These are phyloP conservation scores for Raja brachyura DNA, from an alignment of 2,113 vertebrate genomes.

Conservation along the genomic window DNA sequence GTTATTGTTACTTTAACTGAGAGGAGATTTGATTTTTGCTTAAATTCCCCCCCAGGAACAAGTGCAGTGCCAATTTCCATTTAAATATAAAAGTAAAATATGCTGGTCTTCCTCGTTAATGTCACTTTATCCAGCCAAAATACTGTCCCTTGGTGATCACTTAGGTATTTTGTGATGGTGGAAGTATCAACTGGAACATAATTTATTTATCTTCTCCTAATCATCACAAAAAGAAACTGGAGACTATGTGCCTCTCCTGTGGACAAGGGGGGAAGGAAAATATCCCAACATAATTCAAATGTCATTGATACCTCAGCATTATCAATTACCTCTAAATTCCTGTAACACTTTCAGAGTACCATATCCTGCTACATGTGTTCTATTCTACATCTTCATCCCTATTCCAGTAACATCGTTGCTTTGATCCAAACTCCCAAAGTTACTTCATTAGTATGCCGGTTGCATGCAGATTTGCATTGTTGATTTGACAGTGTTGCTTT, in stretches of 20 bases:
- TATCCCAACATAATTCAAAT: neutral
- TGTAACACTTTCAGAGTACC: neutral
- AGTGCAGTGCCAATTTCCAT: neutral
- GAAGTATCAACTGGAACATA: neutral
- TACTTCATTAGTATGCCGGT: neutral
- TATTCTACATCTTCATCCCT: slow-evolving; percentile 15
- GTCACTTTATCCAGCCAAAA: neutral
- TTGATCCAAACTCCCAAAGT: slow-evolving; percentile 13
- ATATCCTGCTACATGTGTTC: neutral
- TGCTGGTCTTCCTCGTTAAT: neutral
- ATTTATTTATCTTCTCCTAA: neutral
- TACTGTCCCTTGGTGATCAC: neutral
- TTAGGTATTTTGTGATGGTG: neutral
- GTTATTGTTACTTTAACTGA: slow-evolving; percentile 1
- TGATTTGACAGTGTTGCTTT: neutral
- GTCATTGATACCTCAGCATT: slow-evolving; percentile 11
- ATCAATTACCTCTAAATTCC: neutral
- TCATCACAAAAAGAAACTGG: neutral
- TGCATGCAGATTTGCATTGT: slow-evolving; percentile 11
- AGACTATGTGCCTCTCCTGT: neutral
- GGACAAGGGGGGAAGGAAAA: neutral
- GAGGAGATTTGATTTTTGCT: neutral
- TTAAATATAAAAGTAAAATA: neutral
- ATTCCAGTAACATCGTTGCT: neutral
- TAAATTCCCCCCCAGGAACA: neutral